Conservation (phyloP, 2,888 invertebrate genomes). For the Chloroclystis v-ata region DNA sequence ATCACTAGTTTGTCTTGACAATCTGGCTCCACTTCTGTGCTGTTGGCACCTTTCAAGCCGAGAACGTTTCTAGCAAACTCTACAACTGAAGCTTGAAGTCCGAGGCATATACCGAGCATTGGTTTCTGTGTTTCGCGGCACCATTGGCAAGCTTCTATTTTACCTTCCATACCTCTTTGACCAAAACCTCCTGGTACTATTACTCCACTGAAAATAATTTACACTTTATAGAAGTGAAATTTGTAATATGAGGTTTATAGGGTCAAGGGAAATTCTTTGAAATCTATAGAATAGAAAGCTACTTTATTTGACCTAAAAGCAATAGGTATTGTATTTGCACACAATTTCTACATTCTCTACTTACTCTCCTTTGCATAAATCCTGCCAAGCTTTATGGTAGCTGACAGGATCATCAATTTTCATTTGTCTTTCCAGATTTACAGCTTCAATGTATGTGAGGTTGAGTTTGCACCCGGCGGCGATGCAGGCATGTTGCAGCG, state of each 20-base stretch:
- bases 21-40: slow-evolving; percentile 88
- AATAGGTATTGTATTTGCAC: no score
- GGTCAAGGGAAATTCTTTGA: no score
- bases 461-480: slow-evolving; percentile 90
- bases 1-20: slow-evolving; percentile 90
- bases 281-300: no score
- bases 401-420: slow-evolving; percentile 85
- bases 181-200: slow-evolving; percentile 99
- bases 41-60: slow-evolving; percentile 86
- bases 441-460: slow-evolving; percentile 94
- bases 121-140: slow-evolving; percentile 94
- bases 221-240: no score
- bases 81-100: slow-evolving; percentile 96
- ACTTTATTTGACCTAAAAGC: no score
- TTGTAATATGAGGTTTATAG: no score
- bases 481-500: slow-evolving; percentile 94
- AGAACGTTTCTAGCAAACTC: slow-evolving; percentile 95
- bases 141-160: slow-evolving; percentile 95
- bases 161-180: slow-evolving; percentile 96
- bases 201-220: slow-evolving; percentile 83
- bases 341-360: slow-evolving; percentile 46
- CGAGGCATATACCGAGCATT: slow-evolving; percentile 97
- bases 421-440: slow-evolving; percentile 87
- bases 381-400: slow-evolving; percentile 96
- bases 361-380: slow-evolving; percentile 90